Base-by-base conservation (phyloP, 2,888 invertebrate genomes). In the Rhagonycha lutea region DNA sequence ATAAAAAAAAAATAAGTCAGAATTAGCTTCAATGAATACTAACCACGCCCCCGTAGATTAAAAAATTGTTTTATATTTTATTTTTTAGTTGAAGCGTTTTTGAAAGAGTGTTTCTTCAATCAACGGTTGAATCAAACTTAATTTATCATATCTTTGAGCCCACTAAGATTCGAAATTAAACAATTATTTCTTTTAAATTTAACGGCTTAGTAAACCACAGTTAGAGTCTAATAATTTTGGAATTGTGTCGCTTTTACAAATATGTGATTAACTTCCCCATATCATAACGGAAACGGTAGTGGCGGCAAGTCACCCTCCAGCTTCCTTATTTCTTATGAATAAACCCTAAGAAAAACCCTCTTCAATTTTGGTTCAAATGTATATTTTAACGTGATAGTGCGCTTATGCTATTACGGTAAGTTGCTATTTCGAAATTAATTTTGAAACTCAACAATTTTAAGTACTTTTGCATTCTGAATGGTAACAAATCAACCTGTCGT, bases 241-340 rank as follows among this genome's bases (percentile, higher is more conserved):
- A 63, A 63, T 63, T 14, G 24, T 18, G 12, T 10, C 18, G 24
- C 7, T 23, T 63, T 61, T 9, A 14, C 61, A 14, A 61, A 12
- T 61, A 61, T 9, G 9, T 61, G 14, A 61, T n/a, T 61, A 18
- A 14, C 9, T n/a, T 14, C 32, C 24, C n/a, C 11, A 32, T 10
- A 68, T 26, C 61, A 69, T 61, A 61, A 61, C 61, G 24, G 61
- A 61, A 69, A 70, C 61, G 61, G 10, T 70, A 28, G 61, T 70
- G 61, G 69, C 61, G 69, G 69, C 18, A 70, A 70, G 61, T 70
- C 23, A 70, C 69, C 69, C 61, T 26, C 14, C n/a, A 69, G 60
- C 69, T 70, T 70, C 69, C 61, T 47, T 61, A 70, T 70, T 69
- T 70, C 69, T 70, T 70, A 70, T 70, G 69, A 61, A 18, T 70